Evolutionary conservation across 2,797 vertebrate genomes (phyloP).

Genomic region (Psittacula echo): DNA sequence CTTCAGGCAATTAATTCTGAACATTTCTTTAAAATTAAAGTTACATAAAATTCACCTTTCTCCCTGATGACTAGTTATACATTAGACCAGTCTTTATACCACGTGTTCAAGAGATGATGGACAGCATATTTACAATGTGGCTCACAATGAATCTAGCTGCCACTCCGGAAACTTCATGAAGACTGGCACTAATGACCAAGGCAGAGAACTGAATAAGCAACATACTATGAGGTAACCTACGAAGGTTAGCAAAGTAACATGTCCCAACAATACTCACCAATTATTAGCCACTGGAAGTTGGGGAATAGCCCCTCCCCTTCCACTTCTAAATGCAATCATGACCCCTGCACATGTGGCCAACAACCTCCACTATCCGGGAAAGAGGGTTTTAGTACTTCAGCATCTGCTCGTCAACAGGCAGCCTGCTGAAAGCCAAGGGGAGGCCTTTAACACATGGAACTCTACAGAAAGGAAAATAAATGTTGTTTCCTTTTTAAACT

Average conservation of each 20-base stretch:
- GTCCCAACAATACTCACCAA: not conserved
- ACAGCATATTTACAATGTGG: not conserved
- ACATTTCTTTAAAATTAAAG: not conserved
- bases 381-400: not conserved
- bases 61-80: not conserved
- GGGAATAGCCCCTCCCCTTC: not conserved
- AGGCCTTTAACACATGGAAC: not conserved
- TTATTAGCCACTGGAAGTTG: not conserved
- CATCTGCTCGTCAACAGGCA: not conserved
- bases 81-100: not conserved
- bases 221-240: fast-evolving
- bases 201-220: not conserved
- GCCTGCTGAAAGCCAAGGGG: not conserved
- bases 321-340: fast-evolving
- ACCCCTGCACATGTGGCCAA: fast-evolving
- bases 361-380: not conserved
- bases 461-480: not conserved
- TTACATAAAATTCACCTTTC: not conserved
- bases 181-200: not conserved
- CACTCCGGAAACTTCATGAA: not conserved
- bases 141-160: not conserved
- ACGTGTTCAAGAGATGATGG: fast-evolving
- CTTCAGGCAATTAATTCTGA: not conserved
- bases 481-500: not conserved
- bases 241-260: not conserved